Percentiles rank a stretch among this genome's conserved stretches.
These are phyloP conservation scores for Cantharis lateralis DNA, from an alignment of 2,888 invertebrate species.

Conservation along the genomic window DNA sequence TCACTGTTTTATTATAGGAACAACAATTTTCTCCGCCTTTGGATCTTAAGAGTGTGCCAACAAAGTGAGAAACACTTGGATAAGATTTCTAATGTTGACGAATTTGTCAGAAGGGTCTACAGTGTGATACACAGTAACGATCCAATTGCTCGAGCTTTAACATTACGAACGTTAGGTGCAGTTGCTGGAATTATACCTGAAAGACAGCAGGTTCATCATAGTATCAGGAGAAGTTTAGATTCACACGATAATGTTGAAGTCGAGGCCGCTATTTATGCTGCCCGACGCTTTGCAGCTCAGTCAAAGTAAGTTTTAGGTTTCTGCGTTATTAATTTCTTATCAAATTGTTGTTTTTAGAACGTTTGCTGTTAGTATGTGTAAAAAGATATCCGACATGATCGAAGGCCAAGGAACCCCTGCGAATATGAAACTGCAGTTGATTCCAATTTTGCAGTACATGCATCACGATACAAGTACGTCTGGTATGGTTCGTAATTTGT, in stretches of 20 bases:
- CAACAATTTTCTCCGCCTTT: slow-evolving; percentile 88
- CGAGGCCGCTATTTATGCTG: slow-evolving; percentile 94
- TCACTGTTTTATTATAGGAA: slow-evolving; percentile 55
- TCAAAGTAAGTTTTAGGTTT: slow-evolving; percentile 69
- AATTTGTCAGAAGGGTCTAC: slow-evolving; percentile 87
- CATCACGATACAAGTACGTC: slow-evolving; percentile 75
- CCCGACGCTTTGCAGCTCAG: slow-evolving; percentile 91
- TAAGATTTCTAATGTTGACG: slow-evolving; percentile 94
- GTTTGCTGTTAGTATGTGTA: slow-evolving; percentile 96
- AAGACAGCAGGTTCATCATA: slow-evolving; percentile 93
- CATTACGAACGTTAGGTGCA: slow-evolving; percentile 86
- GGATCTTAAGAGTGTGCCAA: slow-evolving; percentile 90
- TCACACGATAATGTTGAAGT: slow-evolving; percentile 96
- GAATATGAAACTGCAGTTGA: slow-evolving; percentile 86
- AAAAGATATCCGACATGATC: slow-evolving; percentile 94
- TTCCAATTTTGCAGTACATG: slow-evolving; percentile 91
- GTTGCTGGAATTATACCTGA: slow-evolving; percentile 93
- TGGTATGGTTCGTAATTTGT: slow-evolving; percentile 72
- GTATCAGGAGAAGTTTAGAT: slow-evolving; percentile 87
- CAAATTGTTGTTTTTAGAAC: slow-evolving; percentile 61
- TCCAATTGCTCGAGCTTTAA: slow-evolving; percentile 91
- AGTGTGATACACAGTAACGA: slow-evolving; percentile 97
- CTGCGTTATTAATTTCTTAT: background rate
- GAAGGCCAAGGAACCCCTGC: slow-evolving; percentile 90
- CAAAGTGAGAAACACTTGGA: slow-evolving; percentile 96